Percentiles rank a stretch among this genome's conserved stretches.
These are phyloP conservation scores for Beris morrisii DNA, from an alignment of 2,888 invertebrate species.

Conservation along the genomic window DNA sequence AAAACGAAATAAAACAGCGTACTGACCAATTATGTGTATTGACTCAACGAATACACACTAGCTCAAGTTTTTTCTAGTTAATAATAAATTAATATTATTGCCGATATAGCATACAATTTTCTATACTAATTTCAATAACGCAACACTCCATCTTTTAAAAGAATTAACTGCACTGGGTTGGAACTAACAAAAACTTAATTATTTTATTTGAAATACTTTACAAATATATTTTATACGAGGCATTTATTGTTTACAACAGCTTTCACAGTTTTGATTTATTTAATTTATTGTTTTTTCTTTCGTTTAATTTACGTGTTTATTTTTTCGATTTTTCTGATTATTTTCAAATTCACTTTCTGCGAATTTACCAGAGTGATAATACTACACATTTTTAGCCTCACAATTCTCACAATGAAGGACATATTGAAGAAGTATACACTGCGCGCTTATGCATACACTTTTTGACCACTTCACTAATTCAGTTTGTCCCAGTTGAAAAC, in stretches of 20 bases:
- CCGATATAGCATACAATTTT: too few species aligned
- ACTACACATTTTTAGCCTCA: slow-evolving; percentile 8
- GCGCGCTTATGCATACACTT: slow-evolving; percentile 37
- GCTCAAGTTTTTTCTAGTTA: too few species aligned
- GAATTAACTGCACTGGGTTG: not conserved
- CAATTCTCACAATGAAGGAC: slow-evolving; percentile 29
- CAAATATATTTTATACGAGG: too few species aligned
- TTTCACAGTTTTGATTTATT: slow-evolving; percentile 26
- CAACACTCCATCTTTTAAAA: not conserved
- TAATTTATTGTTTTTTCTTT: not conserved
- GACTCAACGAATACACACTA: slow-evolving; percentile 4
- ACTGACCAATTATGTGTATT: not conserved
- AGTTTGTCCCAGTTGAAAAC: too few species aligned
- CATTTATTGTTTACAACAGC: too few species aligned
- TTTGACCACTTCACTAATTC: slow-evolving; percentile 17
- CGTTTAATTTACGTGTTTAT: not conserved
- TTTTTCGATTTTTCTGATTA: slow-evolving; percentile 20
- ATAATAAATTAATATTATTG: too few species aligned
- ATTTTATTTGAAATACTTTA: too few species aligned
- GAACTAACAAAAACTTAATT: too few species aligned
- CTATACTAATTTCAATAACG: too few species aligned
- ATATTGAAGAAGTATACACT: slow-evolving; percentile 33
- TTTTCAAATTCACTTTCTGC: slow-evolving; percentile 24
- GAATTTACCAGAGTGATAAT: slow-evolving; percentile 12
- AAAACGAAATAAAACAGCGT: not conserved